Base-by-base conservation (phyloP, 2,797 vertebrate genomes). In the Pelobates cultripes region DNA sequence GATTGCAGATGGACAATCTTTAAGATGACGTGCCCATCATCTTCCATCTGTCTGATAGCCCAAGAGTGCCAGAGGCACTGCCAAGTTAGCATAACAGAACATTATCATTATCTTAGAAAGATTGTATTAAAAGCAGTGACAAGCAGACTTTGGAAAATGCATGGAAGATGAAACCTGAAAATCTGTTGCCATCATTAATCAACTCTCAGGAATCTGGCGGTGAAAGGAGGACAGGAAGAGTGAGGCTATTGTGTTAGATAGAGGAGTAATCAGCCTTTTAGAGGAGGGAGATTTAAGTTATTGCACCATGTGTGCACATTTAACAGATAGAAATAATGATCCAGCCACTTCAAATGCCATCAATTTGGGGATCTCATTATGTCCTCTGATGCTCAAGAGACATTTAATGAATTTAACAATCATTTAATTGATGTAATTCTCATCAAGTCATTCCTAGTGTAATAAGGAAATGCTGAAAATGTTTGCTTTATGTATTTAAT, bases 101-200 rank as follows among this genome's bases (percentile, higher is more conserved):
- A 79, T 83, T 71, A 70, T 79, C 82, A 83, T 83, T 75, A 74
- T 64, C 72, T 28, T 42, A 67, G 67, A 51, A 75, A 83, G 57
- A 83, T 83, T 83, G 77, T 70, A 71, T 79, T 79, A 83, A 60
- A 73, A 83, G 78, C 72, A 57, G 45, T 75, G 77, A 75, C 82
- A 83, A 69, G n/a, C 77, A 70, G 64, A 71, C 71, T 72, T 79
- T 51, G 60, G 73, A 75, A 72, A 83, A 83, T 66, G 72, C n/a
- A 75, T 66, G 44, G 42, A 79, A 72, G 72, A 75, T 71, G 66
- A 28, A 83, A 83, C 82, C 82, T 79, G 71, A 83, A 83, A 83
- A 75, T 83, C 82, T 83, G 82, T 83, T 66, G 72, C 66, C 7
- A 28, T 71, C 82, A 83, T 83, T 79, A 83, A 83, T 83, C 82